These are phyloP conservation scores for Scaptomyza graminum DNA, from an alignment of 1,140 invertebrate species.

Conservation along the genomic window DNA sequence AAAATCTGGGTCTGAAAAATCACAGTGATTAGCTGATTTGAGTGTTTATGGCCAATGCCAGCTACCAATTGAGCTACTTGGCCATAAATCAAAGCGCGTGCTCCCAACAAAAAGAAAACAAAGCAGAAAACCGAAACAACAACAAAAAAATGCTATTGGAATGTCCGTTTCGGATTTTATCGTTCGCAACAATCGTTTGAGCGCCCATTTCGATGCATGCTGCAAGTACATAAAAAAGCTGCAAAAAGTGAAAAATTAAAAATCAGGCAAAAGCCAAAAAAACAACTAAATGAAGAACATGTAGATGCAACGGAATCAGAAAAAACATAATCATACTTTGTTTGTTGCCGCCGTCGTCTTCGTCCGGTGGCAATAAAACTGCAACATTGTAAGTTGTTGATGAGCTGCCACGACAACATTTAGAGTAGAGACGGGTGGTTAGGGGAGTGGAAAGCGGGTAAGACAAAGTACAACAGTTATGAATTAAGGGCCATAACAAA, in stretches of 20 bases:
- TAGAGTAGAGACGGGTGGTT: background rate
- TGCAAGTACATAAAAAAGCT: constrained; percentile 15
- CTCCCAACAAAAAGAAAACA: constrained; percentile 11
- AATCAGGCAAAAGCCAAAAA: constrained; percentile 12
- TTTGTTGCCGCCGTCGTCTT: constrained; percentile 30
- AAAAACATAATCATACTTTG: constrained; percentile 45
- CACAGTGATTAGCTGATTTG: constrained; percentile 68
- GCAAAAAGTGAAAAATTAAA: constrained; percentile 26
- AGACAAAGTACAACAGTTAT: constrained; percentile 54
- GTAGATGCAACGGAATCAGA: constrained; percentile 1
- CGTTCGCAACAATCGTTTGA: constrained; percentile 21
- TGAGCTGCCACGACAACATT: constrained; percentile 64
- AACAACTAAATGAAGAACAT: background rate
- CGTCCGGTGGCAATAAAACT: constrained; percentile 60
- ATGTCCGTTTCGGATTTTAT: constrained; percentile 13
- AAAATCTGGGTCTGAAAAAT: constrained; percentile 62
- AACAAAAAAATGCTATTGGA: constrained; percentile 7
- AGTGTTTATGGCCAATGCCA: constrained; percentile 43
- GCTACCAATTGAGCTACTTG: constrained; percentile 45
- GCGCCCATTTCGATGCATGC: constrained; percentile 5
- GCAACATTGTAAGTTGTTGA: constrained; percentile 76
- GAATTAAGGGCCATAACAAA: constrained; percentile 77
- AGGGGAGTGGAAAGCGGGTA: background rate
- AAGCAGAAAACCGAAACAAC: background rate
- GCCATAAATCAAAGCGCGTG: constrained; percentile 55